These are phyloP conservation scores for Pseudorhombus dupliciocellatus DNA, from an alignment of 2,113 vertebrate species.

Conservation along the genomic window DNA sequence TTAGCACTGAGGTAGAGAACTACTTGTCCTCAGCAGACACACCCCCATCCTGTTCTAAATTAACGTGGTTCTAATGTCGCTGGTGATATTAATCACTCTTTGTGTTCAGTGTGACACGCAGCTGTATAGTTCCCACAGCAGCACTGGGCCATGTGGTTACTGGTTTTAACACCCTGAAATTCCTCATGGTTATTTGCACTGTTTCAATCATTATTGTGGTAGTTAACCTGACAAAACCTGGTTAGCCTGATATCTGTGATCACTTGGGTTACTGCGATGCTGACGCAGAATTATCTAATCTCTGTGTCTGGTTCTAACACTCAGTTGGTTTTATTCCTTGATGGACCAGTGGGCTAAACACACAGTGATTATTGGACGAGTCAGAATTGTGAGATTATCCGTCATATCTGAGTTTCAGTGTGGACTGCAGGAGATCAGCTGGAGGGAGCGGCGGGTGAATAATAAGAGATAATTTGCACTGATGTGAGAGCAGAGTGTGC, in stretches of 20 bases:
- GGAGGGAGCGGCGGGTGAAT: background rate
- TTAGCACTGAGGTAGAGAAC: too few relatives aligned
- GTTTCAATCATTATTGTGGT: background rate
- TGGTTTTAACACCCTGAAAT: too few relatives aligned
- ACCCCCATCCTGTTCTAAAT: background rate
- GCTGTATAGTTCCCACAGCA: too few relatives aligned
- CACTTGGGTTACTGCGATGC: too few relatives aligned
- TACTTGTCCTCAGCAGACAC: background rate
- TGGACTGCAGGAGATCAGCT: background rate
- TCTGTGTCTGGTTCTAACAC: too few relatives aligned
- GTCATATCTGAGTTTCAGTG: background rate
- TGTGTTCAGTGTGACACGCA: background rate
- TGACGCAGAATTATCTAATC: too few relatives aligned
- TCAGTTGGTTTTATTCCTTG: too few relatives aligned
- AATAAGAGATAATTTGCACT: background rate
- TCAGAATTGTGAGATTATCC: background rate
- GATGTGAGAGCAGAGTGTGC: slow-evolving; percentile 3
- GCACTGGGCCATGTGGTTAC: too few relatives aligned
- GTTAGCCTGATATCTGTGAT: too few relatives aligned
- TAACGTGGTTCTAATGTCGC: background rate
- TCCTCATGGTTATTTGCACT: too few relatives aligned
- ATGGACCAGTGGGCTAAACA: too few relatives aligned
- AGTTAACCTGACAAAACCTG: background rate
- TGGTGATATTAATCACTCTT: background rate
- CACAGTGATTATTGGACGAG: too few relatives aligned